Base-by-base conservation (phyloP, 2,797 vertebrate species). In the Mormyrops boulengeri region DNA sequence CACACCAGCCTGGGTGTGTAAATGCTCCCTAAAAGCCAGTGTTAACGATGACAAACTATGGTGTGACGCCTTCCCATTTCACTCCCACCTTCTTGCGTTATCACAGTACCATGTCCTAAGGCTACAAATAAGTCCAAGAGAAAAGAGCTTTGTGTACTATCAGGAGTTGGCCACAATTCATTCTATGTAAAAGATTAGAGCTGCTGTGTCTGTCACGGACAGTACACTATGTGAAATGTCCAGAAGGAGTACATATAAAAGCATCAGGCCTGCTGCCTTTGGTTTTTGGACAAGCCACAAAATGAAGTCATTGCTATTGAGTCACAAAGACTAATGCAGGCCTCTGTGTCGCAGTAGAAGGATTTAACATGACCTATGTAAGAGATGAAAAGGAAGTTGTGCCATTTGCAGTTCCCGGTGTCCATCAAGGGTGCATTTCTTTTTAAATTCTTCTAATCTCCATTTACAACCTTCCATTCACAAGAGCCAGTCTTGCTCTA, bases 1-100 rank as follows among this genome's bases (percentile, higher is more conserved):
- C 49, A 44, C 60, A 41, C 82, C 66, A 87, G 30, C 90, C 91
- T 88, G 34, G 60, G 86, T 89, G 47, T 90, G 49, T 53, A 53
- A 22, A 90, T 44, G 14, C 84, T 87, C 66, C 85, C 34, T 82
- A 52, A 89, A 88, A 80, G n/a, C 88, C 87, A 89, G 89, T 89
- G 86, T 90, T 90, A 88, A 86, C 22, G 38, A 34, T 84, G 44
- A 89, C 82, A 90, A 90, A 84, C 44, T 30, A 88, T 66, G 8
- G 57, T 66, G 49, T 30, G 41, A 66, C 22, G 22, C 19, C 14
- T 82, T 49, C 62, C 53, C 66, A 38, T 62, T 26, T 87, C 87
- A 62, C 44, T 53, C 22, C 89, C 44, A 9, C 87, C 19, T 22
- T 30, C 77, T 22, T 85, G 19, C 62, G 26, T 62, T 30, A 85